Conservation (phyloP, 2,888 invertebrate species). For the Hypena proboscidalis region DNA sequence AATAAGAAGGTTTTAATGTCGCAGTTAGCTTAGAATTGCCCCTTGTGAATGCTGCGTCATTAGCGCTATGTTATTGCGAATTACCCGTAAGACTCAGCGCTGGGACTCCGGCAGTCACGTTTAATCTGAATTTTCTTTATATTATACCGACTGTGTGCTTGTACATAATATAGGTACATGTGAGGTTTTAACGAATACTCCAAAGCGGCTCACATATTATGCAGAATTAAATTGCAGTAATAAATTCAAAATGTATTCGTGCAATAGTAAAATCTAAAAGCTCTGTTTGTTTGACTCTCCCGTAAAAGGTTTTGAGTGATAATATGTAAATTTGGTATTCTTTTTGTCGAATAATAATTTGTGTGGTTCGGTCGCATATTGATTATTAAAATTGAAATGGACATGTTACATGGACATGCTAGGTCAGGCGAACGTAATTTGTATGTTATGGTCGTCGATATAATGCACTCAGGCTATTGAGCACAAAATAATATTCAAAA, state of each 20-base stretch:
- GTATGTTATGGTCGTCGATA: no score
- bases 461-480: no score
- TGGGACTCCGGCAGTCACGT: slow-evolving; percentile 63
- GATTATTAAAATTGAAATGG: slow-evolving; percentile 6
- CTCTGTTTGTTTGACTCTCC: slow-evolving; percentile 23
- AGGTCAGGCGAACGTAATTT: no score
- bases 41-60: slow-evolving; percentile 80
- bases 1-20: slow-evolving; percentile 82
- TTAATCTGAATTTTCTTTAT: slow-evolving; percentile 73
- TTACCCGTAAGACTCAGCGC: slow-evolving; percentile 65
- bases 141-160: slow-evolving; percentile 55
- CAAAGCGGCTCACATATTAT: slow-evolving; percentile 51
- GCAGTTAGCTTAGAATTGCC: slow-evolving; percentile 79
- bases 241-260: slow-evolving; percentile 48
- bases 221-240: slow-evolving; percentile 58
- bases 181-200: slow-evolving; percentile 54
- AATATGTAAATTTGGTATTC: slow-evolving; percentile 9
- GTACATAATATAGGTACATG: no score
- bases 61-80: slow-evolving; percentile 81
- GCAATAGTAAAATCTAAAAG: slow-evolving; percentile 41
- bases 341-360: slow-evolving; percentile 8
- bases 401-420: no score
- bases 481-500: no score
- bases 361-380: slow-evolving; percentile 5
- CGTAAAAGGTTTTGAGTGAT: slow-evolving; percentile 20